A percentile compares a stretch with the other conserved stretches of the same genome.
Conservation (phyloP, 2,797 vertebrate species). For the Danio kyathit region DNA sequence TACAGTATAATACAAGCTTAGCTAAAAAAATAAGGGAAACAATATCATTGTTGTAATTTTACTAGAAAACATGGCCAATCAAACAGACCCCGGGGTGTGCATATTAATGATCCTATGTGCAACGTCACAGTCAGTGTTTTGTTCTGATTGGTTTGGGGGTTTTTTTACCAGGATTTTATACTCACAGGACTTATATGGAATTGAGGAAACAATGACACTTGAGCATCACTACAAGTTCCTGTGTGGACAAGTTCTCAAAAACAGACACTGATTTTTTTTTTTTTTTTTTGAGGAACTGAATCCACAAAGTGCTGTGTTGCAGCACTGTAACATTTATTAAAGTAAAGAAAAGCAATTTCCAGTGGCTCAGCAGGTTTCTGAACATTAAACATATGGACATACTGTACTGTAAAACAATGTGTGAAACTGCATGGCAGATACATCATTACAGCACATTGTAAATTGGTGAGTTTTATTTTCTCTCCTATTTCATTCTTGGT, state of each 20-base stretch:
- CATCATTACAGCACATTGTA: neutral
- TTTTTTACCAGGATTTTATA: no score
- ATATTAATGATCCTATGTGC: no score
- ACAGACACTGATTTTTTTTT: neutral
- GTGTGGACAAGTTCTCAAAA: slow-evolving; percentile 9
- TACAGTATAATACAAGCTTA: no score
- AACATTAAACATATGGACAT: slow-evolving; percentile 3
- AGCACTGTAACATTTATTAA: slow-evolving; percentile 13
- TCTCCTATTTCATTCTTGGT: neutral
- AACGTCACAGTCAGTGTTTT: no score
- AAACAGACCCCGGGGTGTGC: no score
- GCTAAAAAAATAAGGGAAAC: no score
- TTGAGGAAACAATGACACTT: no score
- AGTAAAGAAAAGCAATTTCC: neutral
- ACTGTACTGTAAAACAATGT: neutral
- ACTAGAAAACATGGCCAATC: no score
- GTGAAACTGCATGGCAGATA: neutral
- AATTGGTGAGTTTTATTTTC: slow-evolving; percentile 1
- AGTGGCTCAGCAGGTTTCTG: neutral
- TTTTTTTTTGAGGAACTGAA: slow-evolving; percentile 19
- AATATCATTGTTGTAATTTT: no score
- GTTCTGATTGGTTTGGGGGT: no score
- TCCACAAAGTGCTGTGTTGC: neutral
- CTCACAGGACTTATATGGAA: no score
- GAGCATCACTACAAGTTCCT: neutral